These are phyloP conservation scores for Empis livida DNA, from an alignment of 2,888 invertebrate genomes.

Conservation along the genomic window DNA sequence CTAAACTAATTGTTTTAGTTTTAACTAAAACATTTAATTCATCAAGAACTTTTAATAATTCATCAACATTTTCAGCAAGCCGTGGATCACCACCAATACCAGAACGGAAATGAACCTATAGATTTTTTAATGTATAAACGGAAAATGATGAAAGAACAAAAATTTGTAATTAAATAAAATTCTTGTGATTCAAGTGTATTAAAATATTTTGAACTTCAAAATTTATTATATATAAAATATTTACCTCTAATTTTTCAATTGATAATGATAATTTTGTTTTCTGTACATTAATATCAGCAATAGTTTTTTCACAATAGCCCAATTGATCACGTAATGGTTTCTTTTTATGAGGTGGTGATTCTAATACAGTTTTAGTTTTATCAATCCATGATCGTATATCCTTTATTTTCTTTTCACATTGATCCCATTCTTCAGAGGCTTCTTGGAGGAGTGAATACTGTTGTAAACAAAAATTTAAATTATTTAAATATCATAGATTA, in stretches of 20 bases:
- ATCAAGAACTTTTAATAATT: conserved; percentile 56
- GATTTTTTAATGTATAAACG: neutral
- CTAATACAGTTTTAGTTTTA: conserved; percentile 62
- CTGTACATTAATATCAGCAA: conserved; percentile 77
- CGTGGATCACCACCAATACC: conserved; percentile 69
- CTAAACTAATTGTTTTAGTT: conserved; percentile 42
- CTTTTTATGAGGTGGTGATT: conserved; percentile 71
- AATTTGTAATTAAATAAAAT: conserved; percentile 6
- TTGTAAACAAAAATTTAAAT: neutral
- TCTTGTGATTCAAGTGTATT: too few species aligned
- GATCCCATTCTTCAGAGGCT: conserved; percentile 90
- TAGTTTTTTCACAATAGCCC: conserved; percentile 70
- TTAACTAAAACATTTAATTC: conserved; percentile 30
- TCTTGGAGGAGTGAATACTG: conserved; percentile 81
- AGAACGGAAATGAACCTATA: conserved; percentile 74
- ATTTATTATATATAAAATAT: too few species aligned
- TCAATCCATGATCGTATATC: conserved; percentile 84
- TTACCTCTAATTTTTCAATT: conserved; percentile 79
- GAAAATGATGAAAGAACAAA: neutral
- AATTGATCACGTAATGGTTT: conserved; percentile 79
- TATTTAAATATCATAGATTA: too few species aligned
- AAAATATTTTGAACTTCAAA: too few species aligned
- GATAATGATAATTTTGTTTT: conserved; percentile 80
- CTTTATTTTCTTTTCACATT: conserved; percentile 86
- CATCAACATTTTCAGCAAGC: conserved; percentile 57